Evolutionary conservation across 2,113 vertebrate genomes (phyloP), one percentile per base, ranked within the genome.

Genomic region (Thomomys bottae): DNA sequence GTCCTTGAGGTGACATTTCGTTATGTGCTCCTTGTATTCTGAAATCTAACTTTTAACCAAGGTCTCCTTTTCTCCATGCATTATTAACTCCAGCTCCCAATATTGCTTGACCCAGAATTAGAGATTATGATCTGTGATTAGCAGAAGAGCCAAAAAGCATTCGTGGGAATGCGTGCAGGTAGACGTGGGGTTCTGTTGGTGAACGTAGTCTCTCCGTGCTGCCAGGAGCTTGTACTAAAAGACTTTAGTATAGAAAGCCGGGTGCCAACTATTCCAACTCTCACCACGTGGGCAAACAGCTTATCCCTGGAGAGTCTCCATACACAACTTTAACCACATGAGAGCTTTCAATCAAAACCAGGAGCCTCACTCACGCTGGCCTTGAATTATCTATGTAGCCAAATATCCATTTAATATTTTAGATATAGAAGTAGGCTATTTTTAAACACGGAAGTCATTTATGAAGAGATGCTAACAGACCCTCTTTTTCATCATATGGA

Each of bases 1-100:
- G 38, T 26, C 82, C 78, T 92, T 91, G 45, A n/a, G 24, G 15
- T 94, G 85, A 91, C 90, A 91, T 87, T 87, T 6, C 2, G 2
- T 32, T 84, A 84, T 34, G 26, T 87, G 64, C 63, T 89, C 15
- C 42, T 23, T 57, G 14, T 30, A 20, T 59, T 42, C 54, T 34
- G 40, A 94, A 88, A 87, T 61, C n/a, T 61, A 45, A 84, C 36
- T 36, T 78, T 32, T 68, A 76, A 83, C 23, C 40, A 38, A 94
- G 63, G 5, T 34, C 45, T 67, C 30, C 11, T 24, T 67, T 84
- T 63, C 28, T 30, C 6, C 32, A 42, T 45, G 12, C 20, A 66
- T 36, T 87, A 87, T 42, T 89, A 79, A 81, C 49, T 71, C 17
- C 24, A 90, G 75, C 3, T 34, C 54, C 5, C 42, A 12, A 10